Conservation (phyloP, 1,140 invertebrate species). For the Carcinoscorpius rotundicauda region DNA sequence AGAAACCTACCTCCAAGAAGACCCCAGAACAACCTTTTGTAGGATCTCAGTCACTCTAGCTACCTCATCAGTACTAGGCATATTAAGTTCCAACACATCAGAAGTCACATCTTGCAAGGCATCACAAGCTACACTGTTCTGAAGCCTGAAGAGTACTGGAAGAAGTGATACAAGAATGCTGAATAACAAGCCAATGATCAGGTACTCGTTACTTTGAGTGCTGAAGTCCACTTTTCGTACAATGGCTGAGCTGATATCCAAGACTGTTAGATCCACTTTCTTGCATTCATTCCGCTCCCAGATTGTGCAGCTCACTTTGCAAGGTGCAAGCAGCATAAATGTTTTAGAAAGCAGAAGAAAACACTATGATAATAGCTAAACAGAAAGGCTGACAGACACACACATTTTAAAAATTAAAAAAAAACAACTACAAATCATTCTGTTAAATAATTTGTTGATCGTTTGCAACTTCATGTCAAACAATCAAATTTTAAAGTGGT, state of each 20-base stretch:
- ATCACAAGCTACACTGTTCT: constrained; percentile 6
- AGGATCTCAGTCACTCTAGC: constrained; percentile 11
- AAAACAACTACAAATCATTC: too few relatives aligned
- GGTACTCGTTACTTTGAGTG: constrained; percentile 66
- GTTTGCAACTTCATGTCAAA: too few relatives aligned
- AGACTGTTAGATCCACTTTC: constrained; percentile 79
- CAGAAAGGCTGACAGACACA: too few relatives aligned
- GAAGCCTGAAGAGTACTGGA: constrained; percentile 23
- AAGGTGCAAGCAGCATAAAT: not conserved
- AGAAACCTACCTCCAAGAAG: constrained; percentile 16
- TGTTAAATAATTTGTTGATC: too few relatives aligned
- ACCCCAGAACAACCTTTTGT: constrained; percentile 13
- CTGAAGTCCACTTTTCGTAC: constrained; percentile 73
- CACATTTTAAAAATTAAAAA: too few relatives aligned
- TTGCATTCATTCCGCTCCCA: constrained; percentile 80
- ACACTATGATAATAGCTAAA: too few relatives aligned
- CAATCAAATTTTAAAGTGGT: too few relatives aligned
- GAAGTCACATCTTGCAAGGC: constrained; percentile 11
- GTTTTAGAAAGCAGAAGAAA: too few relatives aligned
- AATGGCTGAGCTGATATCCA: constrained; percentile 88
- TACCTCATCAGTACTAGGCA: constrained; percentile 17
- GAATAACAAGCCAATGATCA: constrained; percentile 37
- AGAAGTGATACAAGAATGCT: constrained; percentile 28
- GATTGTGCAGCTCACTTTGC: constrained; percentile 79
- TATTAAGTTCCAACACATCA: constrained; percentile 11